A percentile compares a stretch with the other conserved stretches of the same genome.
phyloP scores from a whole-genome alignment of 2,113 vertebrate genomes.

The rabbit (Oryctolagus cuniculus) region DNA sequence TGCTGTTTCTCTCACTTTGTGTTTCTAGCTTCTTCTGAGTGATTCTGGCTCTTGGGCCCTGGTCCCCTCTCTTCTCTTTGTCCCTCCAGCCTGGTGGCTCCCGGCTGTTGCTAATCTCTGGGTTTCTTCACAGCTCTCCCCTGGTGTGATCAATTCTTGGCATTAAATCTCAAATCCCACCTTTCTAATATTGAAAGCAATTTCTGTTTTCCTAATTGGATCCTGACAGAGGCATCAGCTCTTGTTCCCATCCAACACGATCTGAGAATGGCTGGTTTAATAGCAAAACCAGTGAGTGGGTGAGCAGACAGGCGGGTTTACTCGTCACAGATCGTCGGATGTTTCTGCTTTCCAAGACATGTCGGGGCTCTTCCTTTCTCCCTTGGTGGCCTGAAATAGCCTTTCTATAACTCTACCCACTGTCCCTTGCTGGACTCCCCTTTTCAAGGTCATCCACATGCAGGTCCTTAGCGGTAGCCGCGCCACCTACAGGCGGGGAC shows the following conservation, averaged over 20 bases:
- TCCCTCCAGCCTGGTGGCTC: background rate
- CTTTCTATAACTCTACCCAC: background rate
- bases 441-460: background rate
- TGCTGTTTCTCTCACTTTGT: too few species aligned
- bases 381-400: background rate
- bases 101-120: background rate
- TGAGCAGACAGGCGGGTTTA: background rate
- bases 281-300: background rate
- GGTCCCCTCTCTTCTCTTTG: background rate
- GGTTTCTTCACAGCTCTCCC: background rate
- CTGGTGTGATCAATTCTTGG: background rate
- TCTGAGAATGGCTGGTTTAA: background rate
- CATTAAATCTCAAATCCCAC: background rate
- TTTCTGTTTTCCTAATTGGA: background rate
- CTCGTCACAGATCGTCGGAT: background rate
- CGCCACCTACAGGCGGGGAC: background rate
- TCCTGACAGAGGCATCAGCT: background rate
- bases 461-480: rapidly evolving
- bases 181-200: background rate
- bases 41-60: background rate
- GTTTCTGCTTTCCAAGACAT: background rate
- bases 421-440: background rate
- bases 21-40: background rate
- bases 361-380: background rate
- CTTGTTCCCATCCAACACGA: background rate